Evolutionary conservation across 2,888 invertebrate genomes (phyloP), one percentile per base, ranked within the genome.

Genomic region (Adela reaumurella): DNA sequence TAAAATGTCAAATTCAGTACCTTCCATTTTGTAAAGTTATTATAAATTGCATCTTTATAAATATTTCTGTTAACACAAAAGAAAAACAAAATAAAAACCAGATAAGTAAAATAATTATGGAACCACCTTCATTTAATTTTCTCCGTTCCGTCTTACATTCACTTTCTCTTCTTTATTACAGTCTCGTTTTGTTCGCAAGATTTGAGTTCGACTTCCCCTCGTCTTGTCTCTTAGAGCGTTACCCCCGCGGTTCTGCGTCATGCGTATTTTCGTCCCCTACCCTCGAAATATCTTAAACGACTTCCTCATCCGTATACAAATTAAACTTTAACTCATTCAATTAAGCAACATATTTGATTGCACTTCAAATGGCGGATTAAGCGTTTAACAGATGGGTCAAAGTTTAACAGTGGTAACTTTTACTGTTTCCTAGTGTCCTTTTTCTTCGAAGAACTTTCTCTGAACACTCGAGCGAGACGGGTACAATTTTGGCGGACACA

Each of bases 101-200:
- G 24, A 24, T 24, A 24, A 24, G 24, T 24, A 24, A 24, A 24
- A 24, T n/a, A n/a, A n/a, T 24, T 24, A 24, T 24, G 8, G 8
- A 24, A 24, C 24, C 24, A 24, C 24, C 5, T 24, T 24, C 24
- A 24, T 24, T 24, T 24, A 24, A 24, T 24, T 24, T 24, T 24
- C 24, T 24, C 8, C 24, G 5, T 24, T 24, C 24, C 24, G 4
- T 24, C 24, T 24, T 82, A 81, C 81, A 81, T 83, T 83, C 82
- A 83, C 82, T 82, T 82, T 81, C 81, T 81, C 76, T 72, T 71
- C 82, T 82, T 83, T 83, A 83, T 83, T 82, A 82, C 76, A 62
- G 19, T 18, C 17, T 64, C 77, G 74, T 77, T 71, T 78, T 77
- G 77, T 81, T 81, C 77, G 70, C 68, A 72, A 81, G 82, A 81